Evolutionary conservation across 2,888 invertebrate species (phyloP).

Genomic region (Chalcosyrphus nemorum): DNA sequence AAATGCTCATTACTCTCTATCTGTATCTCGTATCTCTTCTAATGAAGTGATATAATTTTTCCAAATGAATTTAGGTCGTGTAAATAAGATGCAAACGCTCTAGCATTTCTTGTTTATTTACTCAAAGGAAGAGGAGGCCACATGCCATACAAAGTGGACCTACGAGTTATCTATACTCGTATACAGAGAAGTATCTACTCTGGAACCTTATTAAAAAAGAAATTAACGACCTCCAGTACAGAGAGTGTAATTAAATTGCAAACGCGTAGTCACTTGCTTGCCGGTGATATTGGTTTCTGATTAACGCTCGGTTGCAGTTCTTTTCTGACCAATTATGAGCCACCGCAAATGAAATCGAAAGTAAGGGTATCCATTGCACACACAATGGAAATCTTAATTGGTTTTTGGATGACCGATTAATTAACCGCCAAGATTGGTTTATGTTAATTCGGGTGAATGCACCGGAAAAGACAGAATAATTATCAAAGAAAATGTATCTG

Average conservation of each 20-base stretch:
- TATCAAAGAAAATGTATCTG: background rate
- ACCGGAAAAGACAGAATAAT: slow-evolving; percentile 18
- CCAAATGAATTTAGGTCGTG: slow-evolving; percentile 28
- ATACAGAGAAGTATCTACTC: background rate
- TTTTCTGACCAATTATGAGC: background rate
- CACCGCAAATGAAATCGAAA: no score
- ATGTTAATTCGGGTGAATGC: slow-evolving; percentile 28
- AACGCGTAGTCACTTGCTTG: background rate
- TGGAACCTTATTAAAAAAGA: slow-evolving; percentile 33
- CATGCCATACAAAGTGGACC: background rate
- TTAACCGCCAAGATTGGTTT: slow-evolving; percentile 14
- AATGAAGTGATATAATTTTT: slow-evolving; percentile 44
- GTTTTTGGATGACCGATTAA: slow-evolving; percentile 23
- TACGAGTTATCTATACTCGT: background rate
- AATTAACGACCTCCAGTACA: slow-evolving; percentile 34
- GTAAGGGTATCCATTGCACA: background rate
- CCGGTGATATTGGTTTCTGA: slow-evolving; percentile 19
- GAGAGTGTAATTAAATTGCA: slow-evolving; percentile 37
- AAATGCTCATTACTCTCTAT: background rate
- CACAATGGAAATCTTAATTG: slow-evolving; percentile 37
- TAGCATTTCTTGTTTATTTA: slow-evolving; percentile 6
- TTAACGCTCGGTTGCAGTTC: slow-evolving; percentile 26
- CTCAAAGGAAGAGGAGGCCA: background rate
- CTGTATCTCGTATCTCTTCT: background rate
- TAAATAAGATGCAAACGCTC: slow-evolving; percentile 32